Conservation (phyloP, 1,140 invertebrate genomes). For the Spodoptera litura region DNA sequence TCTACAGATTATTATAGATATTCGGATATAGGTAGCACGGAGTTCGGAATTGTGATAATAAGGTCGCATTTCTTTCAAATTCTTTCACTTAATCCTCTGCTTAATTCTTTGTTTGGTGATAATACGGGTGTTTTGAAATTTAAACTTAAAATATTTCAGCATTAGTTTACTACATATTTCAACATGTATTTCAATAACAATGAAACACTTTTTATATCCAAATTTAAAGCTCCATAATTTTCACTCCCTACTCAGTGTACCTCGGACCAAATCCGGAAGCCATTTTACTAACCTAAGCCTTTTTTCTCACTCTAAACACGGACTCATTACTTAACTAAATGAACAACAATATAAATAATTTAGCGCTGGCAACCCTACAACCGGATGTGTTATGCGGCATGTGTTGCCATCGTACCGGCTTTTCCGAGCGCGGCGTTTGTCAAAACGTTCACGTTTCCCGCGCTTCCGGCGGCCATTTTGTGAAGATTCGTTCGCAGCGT, state of each 20-base stretch:
- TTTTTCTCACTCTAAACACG: constrained; percentile 7
- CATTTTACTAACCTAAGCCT: constrained; percentile 9
- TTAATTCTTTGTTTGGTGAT: too few relatives aligned
- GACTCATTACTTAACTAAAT: neutral
- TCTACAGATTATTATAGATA: too few relatives aligned
- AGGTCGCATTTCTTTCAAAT: too few relatives aligned
- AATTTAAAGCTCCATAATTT: neutral
- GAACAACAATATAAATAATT: constrained; percentile 40
- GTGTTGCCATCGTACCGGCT: constrained; percentile 57
- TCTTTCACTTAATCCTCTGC: too few relatives aligned
- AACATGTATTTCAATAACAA: too few relatives aligned
- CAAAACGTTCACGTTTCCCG: constrained; percentile 81
- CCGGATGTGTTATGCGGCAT: constrained; percentile 61
- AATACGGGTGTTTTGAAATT: too few relatives aligned
- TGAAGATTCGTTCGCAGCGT: constrained; percentile 72
- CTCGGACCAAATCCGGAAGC: constrained; percentile 8
- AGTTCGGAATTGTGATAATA: too few relatives aligned
- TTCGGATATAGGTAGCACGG: too few relatives aligned
- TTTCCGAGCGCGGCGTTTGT: constrained; percentile 74
- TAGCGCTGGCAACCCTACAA: constrained; percentile 19
- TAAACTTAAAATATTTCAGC: too few relatives aligned
- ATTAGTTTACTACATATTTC: too few relatives aligned
- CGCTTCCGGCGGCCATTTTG: constrained; percentile 82
- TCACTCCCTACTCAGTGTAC: neutral
- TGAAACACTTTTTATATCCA: neutral